Conservation (phyloP, 2,888 invertebrate genomes). For the Tenthredo livida region DNA sequence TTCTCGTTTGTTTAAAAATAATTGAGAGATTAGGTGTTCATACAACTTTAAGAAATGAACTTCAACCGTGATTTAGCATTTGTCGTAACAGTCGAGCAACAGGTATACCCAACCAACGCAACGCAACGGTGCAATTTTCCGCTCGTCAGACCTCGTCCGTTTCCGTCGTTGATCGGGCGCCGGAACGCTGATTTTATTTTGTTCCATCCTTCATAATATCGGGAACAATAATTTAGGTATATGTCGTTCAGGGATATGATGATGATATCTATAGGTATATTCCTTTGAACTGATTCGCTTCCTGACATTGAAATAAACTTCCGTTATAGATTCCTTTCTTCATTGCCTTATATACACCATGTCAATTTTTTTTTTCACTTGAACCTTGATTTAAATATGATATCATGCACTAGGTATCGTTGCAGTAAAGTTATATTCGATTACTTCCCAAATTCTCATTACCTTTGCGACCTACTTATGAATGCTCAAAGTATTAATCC, state of each 20-base stretch:
- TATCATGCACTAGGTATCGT: background rate
- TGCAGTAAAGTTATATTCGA: background rate
- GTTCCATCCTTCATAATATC: background rate
- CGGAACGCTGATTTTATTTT: background rate
- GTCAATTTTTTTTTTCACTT: background rate
- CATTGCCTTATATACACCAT: background rate
- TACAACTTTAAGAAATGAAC: background rate
- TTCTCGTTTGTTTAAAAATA: background rate
- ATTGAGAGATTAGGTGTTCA: background rate
- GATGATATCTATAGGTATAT: background rate
- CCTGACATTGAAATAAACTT: background rate
- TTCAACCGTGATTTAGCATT: conserved; percentile 3
- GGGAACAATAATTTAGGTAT: background rate
- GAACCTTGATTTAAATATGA: background rate
- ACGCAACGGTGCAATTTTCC: conserved; percentile 37
- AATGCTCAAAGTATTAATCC: background rate
- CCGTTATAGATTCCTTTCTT: background rate
- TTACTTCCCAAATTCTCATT: conserved; percentile 17
- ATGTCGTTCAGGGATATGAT: background rate
- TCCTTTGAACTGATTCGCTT: background rate
- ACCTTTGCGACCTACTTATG: conserved; percentile 15
- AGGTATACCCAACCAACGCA: conserved; percentile 23
- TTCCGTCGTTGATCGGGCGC: conserved; percentile 8
- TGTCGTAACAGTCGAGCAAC: conserved; percentile 17
- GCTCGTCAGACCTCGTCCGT: conserved; percentile 22